Evolutionary conservation across 2,888 invertebrate genomes (phyloP), one percentile per base, ranked within the genome.

Genomic region (Aphodius granarius): DNA sequence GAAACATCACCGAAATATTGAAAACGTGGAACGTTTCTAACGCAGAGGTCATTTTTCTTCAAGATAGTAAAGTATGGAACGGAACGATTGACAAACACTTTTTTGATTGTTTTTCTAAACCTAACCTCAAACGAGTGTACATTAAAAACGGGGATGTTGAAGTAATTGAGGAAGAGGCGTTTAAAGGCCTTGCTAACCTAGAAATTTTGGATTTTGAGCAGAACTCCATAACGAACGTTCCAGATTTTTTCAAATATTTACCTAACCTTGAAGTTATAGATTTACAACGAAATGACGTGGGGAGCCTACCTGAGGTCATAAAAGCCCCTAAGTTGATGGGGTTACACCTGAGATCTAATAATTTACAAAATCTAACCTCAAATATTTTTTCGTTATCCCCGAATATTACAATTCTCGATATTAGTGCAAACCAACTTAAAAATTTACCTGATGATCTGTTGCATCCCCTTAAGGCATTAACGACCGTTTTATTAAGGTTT

Each of bases 391-490:
- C 90, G 23, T 91, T 92, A 70, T 89, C 93, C 1, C 86, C 89
- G 23, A 90, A 91, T 0, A 87, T 96, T 3, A 88, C 89, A 80
- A 90, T 90, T 78, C 88, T 96, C 77, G 94, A 94, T 86, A 85
- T 96, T 74, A 91, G 92, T 80, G 87, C 89, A n/a, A 95, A 94
- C 84, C 88, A 89, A 72, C 88, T 95, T 78, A 89, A 89, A 75
- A 88, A 89, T 75, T 86, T 95, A 72, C 90, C 91, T 0, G 84
- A 88, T 5, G 89, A 91, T 80, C 88, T 92, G 72, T 94, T 94
- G 83, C 86, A 89, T 74, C 88, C 90, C 77, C 86, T 94, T 74
- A 87, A 86, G 23, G 92, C 92, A 83, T 86, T 95, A 66, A 89
- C 88, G 78, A 89, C 88, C 76, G 86, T 96, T 66, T 92, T 92